A percentile compares a stretch with the other conserved stretches of the same genome.
Evolutionary conservation across 64 coral and sea anemone genomes (phyloP).

Genomic region (Stichodactyla helianthus): DNA sequence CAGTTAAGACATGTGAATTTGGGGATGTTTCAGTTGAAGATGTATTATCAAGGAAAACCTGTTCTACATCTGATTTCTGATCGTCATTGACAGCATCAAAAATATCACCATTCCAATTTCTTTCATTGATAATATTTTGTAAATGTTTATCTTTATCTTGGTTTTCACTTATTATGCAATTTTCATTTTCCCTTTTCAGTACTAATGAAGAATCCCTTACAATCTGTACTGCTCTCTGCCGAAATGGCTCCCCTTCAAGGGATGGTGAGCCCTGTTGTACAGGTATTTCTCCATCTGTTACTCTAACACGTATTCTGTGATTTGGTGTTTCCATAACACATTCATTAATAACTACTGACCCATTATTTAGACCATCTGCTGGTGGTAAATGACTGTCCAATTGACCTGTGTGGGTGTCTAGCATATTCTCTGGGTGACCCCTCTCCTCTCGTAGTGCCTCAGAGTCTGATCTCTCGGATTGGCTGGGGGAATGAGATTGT

Average conservation of each 20-base stretch:
- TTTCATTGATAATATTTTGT: neutral
- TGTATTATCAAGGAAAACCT: neutral
- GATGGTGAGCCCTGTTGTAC: neutral
- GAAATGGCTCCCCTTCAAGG: constrained; percentile 4
- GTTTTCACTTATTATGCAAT: neutral
- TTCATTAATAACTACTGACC: constrained; percentile 4
- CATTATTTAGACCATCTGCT: neutral
- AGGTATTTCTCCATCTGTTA: neutral
- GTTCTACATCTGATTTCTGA: neutral
- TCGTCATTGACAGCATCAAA: neutral
- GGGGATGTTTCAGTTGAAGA: neutral
- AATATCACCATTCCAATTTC: neutral
- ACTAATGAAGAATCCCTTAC: neutral
- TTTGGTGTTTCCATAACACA: constrained; percentile 28
- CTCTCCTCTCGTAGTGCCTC: neutral
- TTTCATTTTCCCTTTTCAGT: neutral
- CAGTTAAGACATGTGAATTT: neutral
- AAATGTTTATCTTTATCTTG: neutral
- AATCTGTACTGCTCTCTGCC: neutral
- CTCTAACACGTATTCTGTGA: constrained; percentile 15
- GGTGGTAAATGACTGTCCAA: neutral
- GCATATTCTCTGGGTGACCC: neutral
- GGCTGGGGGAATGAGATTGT: neutral
- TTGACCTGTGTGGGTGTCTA: constrained; percentile 2
- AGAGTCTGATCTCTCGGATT: neutral